Conservation (phyloP, 2,888 invertebrate genomes). For the Metalampra italica region DNA sequence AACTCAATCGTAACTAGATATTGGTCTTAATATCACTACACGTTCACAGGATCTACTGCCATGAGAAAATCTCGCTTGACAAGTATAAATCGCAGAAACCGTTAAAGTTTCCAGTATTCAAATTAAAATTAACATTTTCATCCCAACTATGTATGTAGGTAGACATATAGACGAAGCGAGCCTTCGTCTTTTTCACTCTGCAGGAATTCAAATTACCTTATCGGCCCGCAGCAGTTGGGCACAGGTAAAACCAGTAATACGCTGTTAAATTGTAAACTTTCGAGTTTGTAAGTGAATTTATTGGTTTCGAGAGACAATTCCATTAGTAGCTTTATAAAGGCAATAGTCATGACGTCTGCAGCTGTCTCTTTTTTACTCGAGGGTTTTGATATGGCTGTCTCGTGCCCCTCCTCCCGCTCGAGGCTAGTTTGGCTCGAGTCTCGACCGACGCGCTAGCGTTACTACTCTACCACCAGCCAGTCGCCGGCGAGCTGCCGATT, state of each 20-base stretch:
- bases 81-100: constrained; percentile 28
- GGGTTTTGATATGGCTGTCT: constrained; percentile 43
- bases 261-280: constrained; percentile 41
- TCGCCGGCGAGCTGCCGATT: constrained; percentile 63
- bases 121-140: constrained; percentile 60
- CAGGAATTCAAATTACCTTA: constrained; percentile 74
- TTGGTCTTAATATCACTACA: not conserved
- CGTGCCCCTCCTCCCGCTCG: constrained; percentile 62
- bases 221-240: constrained; percentile 55
- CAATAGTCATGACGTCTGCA: constrained; percentile 47
- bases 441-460: constrained; percentile 38
- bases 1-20: not conserved
- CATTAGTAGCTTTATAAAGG: constrained; percentile 61
- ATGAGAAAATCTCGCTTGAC: constrained; percentile 5
- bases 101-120: constrained; percentile 59
- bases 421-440: constrained; percentile 35
- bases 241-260: constrained; percentile 73
- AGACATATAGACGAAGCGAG: constrained; percentile 48
- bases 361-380: constrained; percentile 42
- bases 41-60: not conserved
- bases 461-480: constrained; percentile 62
- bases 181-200: constrained; percentile 70
- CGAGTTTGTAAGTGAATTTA: constrained; percentile 36
- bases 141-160: constrained; percentile 36
- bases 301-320: constrained; percentile 43